These are phyloP conservation scores for Cettia cetti DNA, from an alignment of 2,113 vertebrate genomes.

Conservation along the genomic window DNA sequence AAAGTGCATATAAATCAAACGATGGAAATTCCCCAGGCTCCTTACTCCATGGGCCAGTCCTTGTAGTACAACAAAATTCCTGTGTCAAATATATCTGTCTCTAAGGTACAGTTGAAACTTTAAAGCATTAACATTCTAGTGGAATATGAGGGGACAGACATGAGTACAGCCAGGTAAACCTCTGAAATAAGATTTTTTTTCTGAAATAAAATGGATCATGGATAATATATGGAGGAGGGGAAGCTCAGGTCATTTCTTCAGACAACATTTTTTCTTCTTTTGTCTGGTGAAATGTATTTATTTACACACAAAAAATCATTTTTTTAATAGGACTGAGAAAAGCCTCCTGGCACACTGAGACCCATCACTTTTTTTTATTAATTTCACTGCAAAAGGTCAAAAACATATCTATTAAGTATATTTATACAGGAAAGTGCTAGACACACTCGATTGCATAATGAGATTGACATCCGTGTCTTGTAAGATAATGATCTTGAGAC, in stretches of 20 bases:
- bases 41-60: background rate
- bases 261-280: constrained; percentile 33
- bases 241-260: background rate
- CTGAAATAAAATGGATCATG: background rate
- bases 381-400: constrained; percentile 56
- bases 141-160: constrained; percentile 6
- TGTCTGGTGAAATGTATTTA: constrained; percentile 26
- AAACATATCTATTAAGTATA: constrained; percentile 56
- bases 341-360: background rate
- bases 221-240: background rate
- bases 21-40: background rate
- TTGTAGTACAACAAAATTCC: constrained; percentile 34
- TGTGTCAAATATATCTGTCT: background rate
- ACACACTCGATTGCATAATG: constrained; percentile 14
- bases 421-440: constrained; percentile 38
- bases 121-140: constrained; percentile 28
- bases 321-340: constrained; percentile 15
- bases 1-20: constrained; percentile 36
- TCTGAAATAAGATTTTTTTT: background rate
- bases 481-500: constrained; percentile 39
- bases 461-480: constrained; percentile 47
- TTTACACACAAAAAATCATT: constrained; percentile 12
- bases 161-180: background rate
- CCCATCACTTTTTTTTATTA: constrained; percentile 22
- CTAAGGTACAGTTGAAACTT: constrained; percentile 30